Conservation (phyloP, 1,140 invertebrate species). For the Arion vulgaris region DNA sequence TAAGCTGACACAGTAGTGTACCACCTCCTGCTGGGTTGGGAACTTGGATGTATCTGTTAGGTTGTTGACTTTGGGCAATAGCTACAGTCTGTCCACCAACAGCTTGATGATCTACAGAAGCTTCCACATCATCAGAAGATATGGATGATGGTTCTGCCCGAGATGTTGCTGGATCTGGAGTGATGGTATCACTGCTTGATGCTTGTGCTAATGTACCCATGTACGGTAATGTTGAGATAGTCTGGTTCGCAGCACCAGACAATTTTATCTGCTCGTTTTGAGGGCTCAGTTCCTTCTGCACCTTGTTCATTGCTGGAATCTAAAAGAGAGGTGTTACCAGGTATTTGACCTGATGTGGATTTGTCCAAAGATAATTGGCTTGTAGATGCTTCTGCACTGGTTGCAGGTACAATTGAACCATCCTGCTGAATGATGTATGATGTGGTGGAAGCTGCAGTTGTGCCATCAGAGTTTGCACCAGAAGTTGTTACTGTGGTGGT, state of each 20-base stretch:
- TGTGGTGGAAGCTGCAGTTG: not conserved
- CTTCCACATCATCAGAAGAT: not conserved
- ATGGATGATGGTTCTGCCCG: not conserved
- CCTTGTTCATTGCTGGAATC: not conserved
- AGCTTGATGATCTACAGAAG: not conserved
- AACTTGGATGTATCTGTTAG: constrained; percentile 27
- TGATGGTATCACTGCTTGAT: not conserved
- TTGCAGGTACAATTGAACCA: not conserved
- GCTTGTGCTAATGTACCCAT: not conserved
- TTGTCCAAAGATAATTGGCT: not conserved
- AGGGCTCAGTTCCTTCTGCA: not conserved
- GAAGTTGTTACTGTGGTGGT: constrained; percentile 28
- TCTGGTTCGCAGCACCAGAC: not conserved
- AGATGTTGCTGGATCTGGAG: not conserved
- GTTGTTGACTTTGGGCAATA: not conserved
- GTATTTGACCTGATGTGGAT: not conserved
- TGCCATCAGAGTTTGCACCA: not conserved
- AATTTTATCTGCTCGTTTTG: not conserved
- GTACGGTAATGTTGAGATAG: constrained; percentile 6
- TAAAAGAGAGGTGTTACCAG: not conserved
- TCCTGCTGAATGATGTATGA: constrained; percentile 16
- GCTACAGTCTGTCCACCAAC: not conserved
- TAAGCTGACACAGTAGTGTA: constrained; percentile 16
- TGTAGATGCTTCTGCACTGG: not conserved
- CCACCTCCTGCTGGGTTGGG: constrained; percentile 19